Base-by-base conservation (phyloP, 2,113 vertebrate genomes). In the Hemibagrus wyckioides region DNA sequence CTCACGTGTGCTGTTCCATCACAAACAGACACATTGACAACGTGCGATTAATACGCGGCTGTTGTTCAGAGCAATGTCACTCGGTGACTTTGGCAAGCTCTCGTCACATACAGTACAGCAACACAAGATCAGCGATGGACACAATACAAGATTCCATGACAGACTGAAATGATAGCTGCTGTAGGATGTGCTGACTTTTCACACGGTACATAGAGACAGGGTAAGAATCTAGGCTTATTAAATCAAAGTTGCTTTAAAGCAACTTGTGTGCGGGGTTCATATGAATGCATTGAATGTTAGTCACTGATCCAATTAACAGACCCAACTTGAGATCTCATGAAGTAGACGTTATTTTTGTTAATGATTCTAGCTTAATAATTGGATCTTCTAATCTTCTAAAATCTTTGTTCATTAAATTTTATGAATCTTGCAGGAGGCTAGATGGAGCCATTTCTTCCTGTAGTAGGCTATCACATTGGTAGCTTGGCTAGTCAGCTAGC, bases 11-110 rank as follows among this genome's bases (percentile, higher is more conserved):
- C 39, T 82, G 65, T 77, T 63, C 80, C 30, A 75, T 87, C 77
- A 61, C 54, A 82, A 54, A 80, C 75, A 67, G 57, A 61, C 54
- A 73, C 36, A 44, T 13, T 61, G 57, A 25, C 75, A 86, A 61
- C 11, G 33, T 41, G 44, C n/a, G n/a, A 83, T 83, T 82, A 76
- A 76, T 77, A 61, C 11, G 11, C 44, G 63, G 28, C 39, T 44
- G 87, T 82, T 86, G 71, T 69, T 67, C 33, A 4, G 48, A 75
- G 56, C 88, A 84, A 80, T 82, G 89, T 85, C 69, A 71, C 71
- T 73, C 39, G 2, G 86, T 80, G 80, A 80, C 36, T 65, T 65
- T 90, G 87, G 86, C 89, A 86, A 50, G 50, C 73, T 79, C 57
- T 65, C 28, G 57, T 30, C 21, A 54, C 76, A 77, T 77, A 82